A percentile compares a stretch with the other conserved stretches of the same genome.
phyloP scores from a whole-genome alignment of 2,888 invertebrate genomes.

The Drosophila nr. perissopoda region DNA sequence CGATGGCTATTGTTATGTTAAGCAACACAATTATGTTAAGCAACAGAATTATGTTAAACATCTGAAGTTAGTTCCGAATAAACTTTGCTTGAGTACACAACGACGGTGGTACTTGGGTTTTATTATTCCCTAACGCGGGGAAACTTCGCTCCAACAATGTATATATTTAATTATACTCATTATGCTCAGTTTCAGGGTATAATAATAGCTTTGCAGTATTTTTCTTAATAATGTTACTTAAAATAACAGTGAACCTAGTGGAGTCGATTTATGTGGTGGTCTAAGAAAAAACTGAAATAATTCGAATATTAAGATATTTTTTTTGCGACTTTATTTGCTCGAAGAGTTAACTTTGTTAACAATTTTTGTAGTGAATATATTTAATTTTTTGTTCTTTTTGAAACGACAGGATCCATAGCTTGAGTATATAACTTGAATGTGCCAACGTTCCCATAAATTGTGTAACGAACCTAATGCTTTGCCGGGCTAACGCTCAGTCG shows the following conservation, averaged over 20 bases:
- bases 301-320: no score
- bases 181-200: neutral
- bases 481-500: no score
- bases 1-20: neutral
- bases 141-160: no score
- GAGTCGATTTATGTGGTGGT: neutral
- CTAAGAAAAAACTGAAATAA: neutral
- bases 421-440: neutral
- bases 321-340: no score
- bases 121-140: no score
- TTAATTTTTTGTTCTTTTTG: neutral
- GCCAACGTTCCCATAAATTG: neutral
- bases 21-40: no score
- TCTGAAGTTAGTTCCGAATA: no score
- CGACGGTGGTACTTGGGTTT: no score
- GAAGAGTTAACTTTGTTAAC: neutral
- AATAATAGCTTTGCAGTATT: neutral
- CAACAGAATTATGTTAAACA: no score
- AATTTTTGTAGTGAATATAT: neutral
- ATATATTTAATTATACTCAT: neutral
- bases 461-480: no score
- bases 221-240: neutral
- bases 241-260: no score
- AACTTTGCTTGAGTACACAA: no score
- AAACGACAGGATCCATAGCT: neutral